phyloP scores from a whole-genome alignment of 2,888 invertebrate species.

The Hybos culiciformis region DNA sequence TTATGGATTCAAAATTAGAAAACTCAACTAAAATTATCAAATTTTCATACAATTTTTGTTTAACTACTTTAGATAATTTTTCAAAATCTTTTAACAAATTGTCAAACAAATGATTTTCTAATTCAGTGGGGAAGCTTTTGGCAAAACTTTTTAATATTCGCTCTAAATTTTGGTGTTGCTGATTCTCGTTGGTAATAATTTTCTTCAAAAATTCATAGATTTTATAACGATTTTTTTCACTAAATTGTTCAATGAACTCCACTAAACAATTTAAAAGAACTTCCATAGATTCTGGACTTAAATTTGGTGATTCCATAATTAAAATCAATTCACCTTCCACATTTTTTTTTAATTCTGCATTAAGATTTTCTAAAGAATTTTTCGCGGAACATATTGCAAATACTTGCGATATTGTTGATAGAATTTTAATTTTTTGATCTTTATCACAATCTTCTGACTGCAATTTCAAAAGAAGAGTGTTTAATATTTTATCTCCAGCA shows the following conservation, averaged over 20 bases:
- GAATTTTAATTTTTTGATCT: constrained; percentile 24
- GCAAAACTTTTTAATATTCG: constrained; percentile 31
- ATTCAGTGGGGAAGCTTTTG: constrained; percentile 19
- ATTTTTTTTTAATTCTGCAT: constrained; percentile 3
- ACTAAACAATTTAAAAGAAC: constrained; percentile 41
- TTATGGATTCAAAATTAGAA: constrained; percentile 24
- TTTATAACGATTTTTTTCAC: constrained; percentile 36
- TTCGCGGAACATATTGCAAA: constrained; percentile 20
- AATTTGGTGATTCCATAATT: neutral
- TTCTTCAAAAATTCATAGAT: constrained; percentile 41
- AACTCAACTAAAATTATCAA: constrained; percentile 24
- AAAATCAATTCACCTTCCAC: constrained; percentile 9
- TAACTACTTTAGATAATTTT: constrained; percentile 13
- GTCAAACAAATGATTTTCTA: constrained; percentile 3
- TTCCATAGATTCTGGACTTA: constrained; percentile 36
- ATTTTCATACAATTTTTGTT: constrained; percentile 26
- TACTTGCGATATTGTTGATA: constrained; percentile 23
- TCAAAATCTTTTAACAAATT: constrained; percentile 1
- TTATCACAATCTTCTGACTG: constrained; percentile 12
- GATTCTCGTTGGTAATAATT: constrained; percentile 34
- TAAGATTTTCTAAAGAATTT: constrained; percentile 11
- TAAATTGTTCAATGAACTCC: constrained; percentile 36
- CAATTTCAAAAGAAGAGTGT: constrained; percentile 25
- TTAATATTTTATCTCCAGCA: constrained; percentile 27
- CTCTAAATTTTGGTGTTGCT: neutral